These are phyloP conservation scores for Selene dorsalis DNA, from an alignment of 2,797 vertebrate species.

Conservation along the genomic window DNA sequence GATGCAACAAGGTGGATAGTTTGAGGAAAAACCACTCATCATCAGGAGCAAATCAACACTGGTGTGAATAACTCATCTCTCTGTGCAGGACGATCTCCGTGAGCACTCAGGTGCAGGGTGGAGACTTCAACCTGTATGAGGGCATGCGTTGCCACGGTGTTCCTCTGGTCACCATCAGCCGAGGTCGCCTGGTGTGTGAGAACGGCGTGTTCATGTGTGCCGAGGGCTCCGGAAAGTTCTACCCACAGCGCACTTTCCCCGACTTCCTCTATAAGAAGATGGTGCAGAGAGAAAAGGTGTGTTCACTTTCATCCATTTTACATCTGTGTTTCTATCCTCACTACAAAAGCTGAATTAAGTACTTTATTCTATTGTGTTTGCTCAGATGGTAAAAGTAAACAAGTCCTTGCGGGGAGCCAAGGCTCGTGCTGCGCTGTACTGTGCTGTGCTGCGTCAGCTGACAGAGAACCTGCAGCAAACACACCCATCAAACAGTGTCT, in stretches of 20 bases:
- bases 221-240: slow-evolving; percentile 96
- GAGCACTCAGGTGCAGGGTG: slow-evolving; percentile 94
- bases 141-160: slow-evolving; percentile 95
- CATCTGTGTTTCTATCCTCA: background rate
- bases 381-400: background rate
- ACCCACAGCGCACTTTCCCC: slow-evolving; percentile 93
- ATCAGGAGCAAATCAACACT: background rate
- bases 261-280: slow-evolving; percentile 98
- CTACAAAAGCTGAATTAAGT: background rate
- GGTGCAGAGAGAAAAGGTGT: slow-evolving; percentile 97
- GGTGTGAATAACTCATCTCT: background rate
- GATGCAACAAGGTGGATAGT: slow-evolving; percentile 89
- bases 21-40: background rate
- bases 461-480: slow-evolving; percentile 33
- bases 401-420: background rate
- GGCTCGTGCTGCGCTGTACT: background rate
- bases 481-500: slow-evolving; percentile 38
- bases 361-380: background rate
- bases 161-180: slow-evolving; percentile 95
- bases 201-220: slow-evolving; percentile 96
- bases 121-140: slow-evolving; percentile 95
- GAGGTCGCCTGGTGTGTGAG: slow-evolving; percentile 94
- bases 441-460: slow-evolving; percentile 42
- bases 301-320: background rate
- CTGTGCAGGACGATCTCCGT: slow-evolving; percentile 91